phyloP scores from a whole-genome alignment of 2,888 invertebrate species.

The Chymomyza amoena region DNA sequence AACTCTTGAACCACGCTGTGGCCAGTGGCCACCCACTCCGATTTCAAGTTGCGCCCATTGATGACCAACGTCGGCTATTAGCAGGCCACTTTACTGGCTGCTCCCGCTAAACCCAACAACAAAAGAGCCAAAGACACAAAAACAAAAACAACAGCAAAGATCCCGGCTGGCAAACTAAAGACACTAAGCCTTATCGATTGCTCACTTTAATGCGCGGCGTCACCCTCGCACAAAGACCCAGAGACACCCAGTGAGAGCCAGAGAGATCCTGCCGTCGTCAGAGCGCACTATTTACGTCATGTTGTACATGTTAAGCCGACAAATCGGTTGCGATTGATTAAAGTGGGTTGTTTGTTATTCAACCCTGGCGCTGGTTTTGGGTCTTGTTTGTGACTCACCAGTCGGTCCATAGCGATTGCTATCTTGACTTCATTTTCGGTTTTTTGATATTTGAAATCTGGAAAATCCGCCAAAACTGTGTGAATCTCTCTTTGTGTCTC shows the following conservation, averaged over 20 bases:
- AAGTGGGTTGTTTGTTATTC: conserved; percentile 61
- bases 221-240: not conserved
- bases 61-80: conserved; percentile 48
- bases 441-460: conserved; percentile 31
- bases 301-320: conserved; percentile 77
- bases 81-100: conserved; percentile 62
- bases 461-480: conserved; percentile 27
- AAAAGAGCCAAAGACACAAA: conserved; percentile 35
- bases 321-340: conserved; percentile 78
- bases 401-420: conserved; percentile 40
- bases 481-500: conserved; percentile 19
- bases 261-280: conserved; percentile 8
- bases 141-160: not conserved
- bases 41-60: not conserved
- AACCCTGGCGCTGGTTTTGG: not conserved
- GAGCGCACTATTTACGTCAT: conserved; percentile 62
- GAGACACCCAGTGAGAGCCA: no score
- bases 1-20: not conserved
- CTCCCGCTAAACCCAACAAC: conserved; percentile 54
- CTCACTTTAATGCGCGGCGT: conserved; percentile 62
- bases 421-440: conserved; percentile 67
- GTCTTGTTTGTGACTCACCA: conserved; percentile 4
- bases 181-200: conserved; percentile 65
- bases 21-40: not conserved
- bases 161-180: conserved; percentile 27